Percentiles rank a stretch among this genome's conserved stretches.
Conservation (phyloP, 2,113 vertebrate genomes). For the Chaetodon auriga region DNA sequence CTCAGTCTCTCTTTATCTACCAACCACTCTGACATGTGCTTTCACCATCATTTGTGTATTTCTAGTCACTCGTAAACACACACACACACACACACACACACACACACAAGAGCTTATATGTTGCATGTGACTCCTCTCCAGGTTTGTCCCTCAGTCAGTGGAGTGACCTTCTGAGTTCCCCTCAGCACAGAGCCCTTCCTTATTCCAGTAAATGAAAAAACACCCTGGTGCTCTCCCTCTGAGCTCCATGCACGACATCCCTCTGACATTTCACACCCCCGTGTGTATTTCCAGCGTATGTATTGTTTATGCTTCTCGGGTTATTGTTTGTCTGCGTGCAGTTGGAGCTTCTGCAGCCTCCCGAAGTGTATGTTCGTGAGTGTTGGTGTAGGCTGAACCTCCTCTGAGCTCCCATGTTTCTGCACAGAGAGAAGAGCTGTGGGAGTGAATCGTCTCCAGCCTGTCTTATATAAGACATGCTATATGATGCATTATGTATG, state of each 20-base stretch:
- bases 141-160: slow-evolving; percentile 12
- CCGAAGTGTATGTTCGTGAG: neutral
- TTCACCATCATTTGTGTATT: neutral
- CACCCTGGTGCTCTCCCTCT: slow-evolving; percentile 19
- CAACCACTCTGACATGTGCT: neutral
- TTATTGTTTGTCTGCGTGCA: slow-evolving; percentile 13
- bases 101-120: neutral
- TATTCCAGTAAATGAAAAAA: slow-evolving; percentile 49
- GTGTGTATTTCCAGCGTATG: neutral
- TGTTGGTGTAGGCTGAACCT: slow-evolving; percentile 37
- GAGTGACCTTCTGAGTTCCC: slow-evolving; percentile 31
- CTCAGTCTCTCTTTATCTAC: neutral
- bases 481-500: slow-evolving; percentile 61
- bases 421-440: slow-evolving; percentile 39
- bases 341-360: neutral
- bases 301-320: neutral
- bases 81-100: neutral
- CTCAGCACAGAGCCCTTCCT: slow-evolving; percentile 35
- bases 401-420: slow-evolving; percentile 31
- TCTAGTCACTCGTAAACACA: neutral
- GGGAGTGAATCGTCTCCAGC: slow-evolving; percentile 45
- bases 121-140: slow-evolving; percentile 2
- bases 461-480: slow-evolving; percentile 61
- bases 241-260: slow-evolving; percentile 28
- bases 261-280: neutral